A percentile compares a stretch with the other conserved stretches of the same genome.
Conservation (phyloP, 1,140 invertebrate species). For the Leptinotarsa defecta region DNA sequence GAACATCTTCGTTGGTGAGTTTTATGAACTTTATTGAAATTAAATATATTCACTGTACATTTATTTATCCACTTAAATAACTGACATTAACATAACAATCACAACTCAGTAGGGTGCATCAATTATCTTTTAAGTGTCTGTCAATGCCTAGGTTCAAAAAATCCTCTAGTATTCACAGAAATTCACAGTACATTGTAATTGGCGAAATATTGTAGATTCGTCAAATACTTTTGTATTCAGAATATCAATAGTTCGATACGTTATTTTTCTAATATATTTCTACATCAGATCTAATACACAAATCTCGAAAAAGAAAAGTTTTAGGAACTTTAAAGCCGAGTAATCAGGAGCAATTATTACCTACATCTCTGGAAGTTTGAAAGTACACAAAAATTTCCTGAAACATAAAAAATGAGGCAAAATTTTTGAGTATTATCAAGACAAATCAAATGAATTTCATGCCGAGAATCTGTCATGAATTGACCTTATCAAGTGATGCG, state of each 20-base stretch:
- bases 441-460: too few relatives aligned
- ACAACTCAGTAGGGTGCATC: background rate
- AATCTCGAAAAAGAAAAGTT: background rate
- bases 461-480: too few relatives aligned
- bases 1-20: background rate
- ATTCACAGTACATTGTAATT: too few relatives aligned
- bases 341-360: background rate
- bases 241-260: background rate
- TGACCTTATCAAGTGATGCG: too few relatives aligned
- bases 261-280: background rate
- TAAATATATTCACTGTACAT: conserved; percentile 9
- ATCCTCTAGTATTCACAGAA: too few relatives aligned
- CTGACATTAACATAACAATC: background rate
- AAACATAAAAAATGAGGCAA: too few relatives aligned
- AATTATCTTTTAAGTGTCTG: background rate
- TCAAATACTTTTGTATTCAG: background rate
- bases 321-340: conserved; percentile 3
- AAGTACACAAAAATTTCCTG: too few relatives aligned
- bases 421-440: too few relatives aligned
- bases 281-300: background rate
- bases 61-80: background rate
- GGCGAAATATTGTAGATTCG: background rate
- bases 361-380: too few relatives aligned
- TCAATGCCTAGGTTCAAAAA: too few relatives aligned
- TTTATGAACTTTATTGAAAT: background rate